Conservation (phyloP, 2,797 vertebrate genomes). For the Orestias chungarensis region DNA sequence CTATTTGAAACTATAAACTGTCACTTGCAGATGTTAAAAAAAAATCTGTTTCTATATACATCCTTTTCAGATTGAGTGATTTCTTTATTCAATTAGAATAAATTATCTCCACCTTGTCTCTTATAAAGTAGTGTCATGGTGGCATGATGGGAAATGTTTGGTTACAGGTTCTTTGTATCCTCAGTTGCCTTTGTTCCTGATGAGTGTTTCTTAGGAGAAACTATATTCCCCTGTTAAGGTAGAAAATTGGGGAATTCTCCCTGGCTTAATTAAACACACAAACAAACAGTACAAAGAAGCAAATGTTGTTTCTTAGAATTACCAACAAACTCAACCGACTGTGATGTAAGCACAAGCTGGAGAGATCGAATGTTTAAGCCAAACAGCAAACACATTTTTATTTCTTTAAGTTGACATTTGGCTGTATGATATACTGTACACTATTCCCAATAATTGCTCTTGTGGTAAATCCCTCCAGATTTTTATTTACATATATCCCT, state of each 20-base stretch:
- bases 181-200: slow-evolving; percentile 73
- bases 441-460: neutral
- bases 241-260: slow-evolving; percentile 18
- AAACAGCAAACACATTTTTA: neutral
- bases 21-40: neutral
- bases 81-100: slow-evolving; percentile 72
- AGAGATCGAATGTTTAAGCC: slow-evolving; percentile 5
- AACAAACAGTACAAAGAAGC: slow-evolving; percentile 1
- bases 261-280: slow-evolving; percentile 40
- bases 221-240: slow-evolving; percentile 23
- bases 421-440: neutral
- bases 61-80: slow-evolving; percentile 31
- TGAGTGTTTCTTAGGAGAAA: slow-evolving; percentile 74
- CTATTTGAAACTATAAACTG: slow-evolving; percentile 10
- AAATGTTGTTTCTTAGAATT: slow-evolving; percentile 29
- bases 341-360: neutral
- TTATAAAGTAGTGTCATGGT: slow-evolving; percentile 40
- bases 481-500: neutral
- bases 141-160: slow-evolving; percentile 71
- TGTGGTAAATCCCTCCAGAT: neutral
- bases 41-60: slow-evolving; percentile 5
- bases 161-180: slow-evolving; percentile 83
- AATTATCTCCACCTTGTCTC: slow-evolving; percentile 71
- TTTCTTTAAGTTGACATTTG: neutral
- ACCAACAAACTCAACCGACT: neutral